Conservation (phyloP, 2,797 vertebrate species). For the Crenuchus spilurus region DNA sequence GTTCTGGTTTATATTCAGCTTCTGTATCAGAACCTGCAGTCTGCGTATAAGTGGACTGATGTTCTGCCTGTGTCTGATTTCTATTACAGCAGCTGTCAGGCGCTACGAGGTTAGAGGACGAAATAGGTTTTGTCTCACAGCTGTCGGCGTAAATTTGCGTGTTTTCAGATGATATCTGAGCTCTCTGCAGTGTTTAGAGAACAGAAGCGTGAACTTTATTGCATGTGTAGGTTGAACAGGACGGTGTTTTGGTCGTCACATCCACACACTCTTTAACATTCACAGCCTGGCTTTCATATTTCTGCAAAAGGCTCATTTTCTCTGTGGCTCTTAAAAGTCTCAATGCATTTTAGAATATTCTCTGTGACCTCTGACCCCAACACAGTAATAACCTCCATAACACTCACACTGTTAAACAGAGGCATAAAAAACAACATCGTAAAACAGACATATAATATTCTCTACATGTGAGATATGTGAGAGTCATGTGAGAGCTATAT, state of each 20-base stretch:
- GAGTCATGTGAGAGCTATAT: too few relatives aligned
- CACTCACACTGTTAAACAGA: too few relatives aligned
- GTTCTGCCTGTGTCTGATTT: neutral
- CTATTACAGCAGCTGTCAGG: slow-evolving; percentile 18
- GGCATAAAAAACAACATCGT: too few relatives aligned
- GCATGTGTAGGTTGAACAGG: neutral
- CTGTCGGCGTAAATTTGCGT: neutral
- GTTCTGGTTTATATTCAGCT: neutral
- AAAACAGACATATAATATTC: too few relatives aligned
- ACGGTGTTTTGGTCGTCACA: too few relatives aligned
- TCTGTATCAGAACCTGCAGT: neutral
- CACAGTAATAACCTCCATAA: too few relatives aligned
- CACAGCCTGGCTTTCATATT: neutral
- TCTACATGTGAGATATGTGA: too few relatives aligned
- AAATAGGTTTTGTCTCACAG: neutral
- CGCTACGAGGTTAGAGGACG: neutral
- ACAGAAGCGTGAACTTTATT: neutral
- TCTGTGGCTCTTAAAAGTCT: neutral
- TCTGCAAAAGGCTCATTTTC: neutral
- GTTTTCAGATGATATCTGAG: slow-evolving; percentile 1
- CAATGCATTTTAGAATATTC: too few relatives aligned
- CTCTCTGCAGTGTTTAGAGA: neutral
- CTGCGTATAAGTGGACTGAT: neutral
- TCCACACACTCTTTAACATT: neutral
- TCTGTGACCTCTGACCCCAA: too few relatives aligned